phyloP scores from a whole-genome alignment of 1,140 invertebrate genomes.

The Sycobia sp. region DNA sequence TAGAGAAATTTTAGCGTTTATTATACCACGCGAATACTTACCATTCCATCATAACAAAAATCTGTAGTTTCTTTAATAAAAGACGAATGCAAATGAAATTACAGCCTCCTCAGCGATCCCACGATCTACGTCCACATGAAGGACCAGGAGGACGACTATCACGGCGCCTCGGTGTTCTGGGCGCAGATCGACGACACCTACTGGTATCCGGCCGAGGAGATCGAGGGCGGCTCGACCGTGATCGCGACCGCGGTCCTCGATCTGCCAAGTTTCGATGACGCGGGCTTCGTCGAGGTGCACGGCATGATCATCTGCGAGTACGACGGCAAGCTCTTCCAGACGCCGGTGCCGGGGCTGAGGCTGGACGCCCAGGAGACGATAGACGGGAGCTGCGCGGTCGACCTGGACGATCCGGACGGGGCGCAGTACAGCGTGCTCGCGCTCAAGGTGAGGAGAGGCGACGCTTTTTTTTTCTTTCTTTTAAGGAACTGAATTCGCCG shows the following conservation, averaged over 20 bases:
- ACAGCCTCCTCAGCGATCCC: constrained; percentile 44
- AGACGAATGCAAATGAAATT: too few species aligned
- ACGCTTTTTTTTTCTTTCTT: too few species aligned
- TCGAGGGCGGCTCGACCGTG: constrained; percentile 36
- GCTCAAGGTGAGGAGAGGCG: constrained; percentile 44
- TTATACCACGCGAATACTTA: too few species aligned
- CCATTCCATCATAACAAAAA: too few species aligned
- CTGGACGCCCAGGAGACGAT: constrained; percentile 40
- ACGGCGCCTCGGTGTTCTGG: constrained; percentile 45
- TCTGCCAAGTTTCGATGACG: constrained; percentile 46
- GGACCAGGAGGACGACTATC: constrained; percentile 31
- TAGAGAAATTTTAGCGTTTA: too few species aligned
- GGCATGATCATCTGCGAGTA: constrained; percentile 48
- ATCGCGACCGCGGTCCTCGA: constrained; percentile 47
- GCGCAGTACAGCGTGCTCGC: constrained; percentile 39
- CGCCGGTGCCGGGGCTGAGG: constrained; percentile 37
- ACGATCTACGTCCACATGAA: constrained; percentile 44
- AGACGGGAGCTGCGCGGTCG: constrained; percentile 35
- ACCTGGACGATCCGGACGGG: constrained; percentile 32
- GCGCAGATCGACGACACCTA: constrained; percentile 35
- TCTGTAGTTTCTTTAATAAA: too few species aligned
- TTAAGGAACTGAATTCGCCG: too few species aligned
- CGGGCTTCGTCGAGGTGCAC: constrained; percentile 33
- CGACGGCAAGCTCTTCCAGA: constrained; percentile 46
- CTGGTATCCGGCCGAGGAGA: constrained; percentile 37